Evolutionary conservation across 2,797 vertebrate species (phyloP), one percentile per base, ranked within the genome.

Genomic region (Gallirallus australis): DNA sequence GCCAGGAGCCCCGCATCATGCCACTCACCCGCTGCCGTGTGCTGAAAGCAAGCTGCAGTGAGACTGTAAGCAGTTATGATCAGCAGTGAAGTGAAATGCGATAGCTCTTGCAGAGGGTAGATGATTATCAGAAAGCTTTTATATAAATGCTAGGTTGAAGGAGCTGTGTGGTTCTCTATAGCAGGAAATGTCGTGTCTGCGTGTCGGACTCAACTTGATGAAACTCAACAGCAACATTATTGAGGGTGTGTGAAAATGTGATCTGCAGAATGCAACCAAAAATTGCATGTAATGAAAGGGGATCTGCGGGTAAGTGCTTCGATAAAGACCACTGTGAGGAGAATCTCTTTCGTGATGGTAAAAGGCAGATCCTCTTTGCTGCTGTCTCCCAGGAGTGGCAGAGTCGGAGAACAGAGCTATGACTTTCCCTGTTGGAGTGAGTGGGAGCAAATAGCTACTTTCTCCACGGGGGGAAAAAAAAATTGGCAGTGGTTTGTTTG

Each of bases 21-120:
- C 17, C 12, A 8, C 54, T 20, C 31, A 12, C 8, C 25, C 39
- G 13, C 47, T 59, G 39, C 52, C 65, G 31, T 0, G 0, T 84
- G 73, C 63, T 4, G 2, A 66, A 64, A 57, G 31, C 53, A 25
- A 59, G 78, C 17, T n/a, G 16, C 45, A 70, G 31, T 0, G 5
- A 77, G 50, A 47, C 23, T 0, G 0, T 40, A 33, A 82, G 25
- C 39, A 0, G 0, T 45, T 10, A 5, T 23, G 16, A 47, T 87
- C n/a, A 8, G 40, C 47, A 81, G 3, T 19, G 27, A 15, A 56
- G 65, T 78, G 84, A 59, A 83, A 72, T 59, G 48, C 0, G 0
- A 30, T 50, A 48, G 47, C 47, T 72, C 47, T 85, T 48, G 65
- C 21, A 45, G 53, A 71, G 31, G 47, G 21, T 3, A 15, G 48